Base-by-base conservation (phyloP, 2,888 invertebrate genomes). In the Sphinx pinastri region DNA sequence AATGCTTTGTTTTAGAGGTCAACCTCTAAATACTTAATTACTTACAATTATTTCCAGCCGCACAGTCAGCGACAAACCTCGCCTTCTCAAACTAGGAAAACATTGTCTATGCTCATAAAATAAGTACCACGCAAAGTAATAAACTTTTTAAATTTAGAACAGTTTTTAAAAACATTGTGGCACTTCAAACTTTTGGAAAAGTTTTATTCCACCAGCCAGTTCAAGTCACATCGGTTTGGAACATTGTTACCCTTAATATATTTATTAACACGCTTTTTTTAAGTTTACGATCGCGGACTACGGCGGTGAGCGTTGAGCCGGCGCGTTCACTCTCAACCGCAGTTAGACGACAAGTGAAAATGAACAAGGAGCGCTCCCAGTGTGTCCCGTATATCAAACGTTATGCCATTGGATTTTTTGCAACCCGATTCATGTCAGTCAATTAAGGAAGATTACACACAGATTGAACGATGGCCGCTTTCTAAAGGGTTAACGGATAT, bases 321-420 rank as follows among this genome's bases (percentile, higher is more conserved):
- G 81, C 83, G 83, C 90, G 87, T 81, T 81, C 87, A 84, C 74
- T 82, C 88, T 63, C 79, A 71, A 71, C 82, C 81, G 78, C 84
- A 79, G 79, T 84, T 81, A 79, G 79, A 82, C 81, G 84, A 83
- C 86, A 87, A 91, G 84, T 91, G 91, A 86, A 84, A 38, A 81
- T 79, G 79, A 75, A 67, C 81, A 81, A 81, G 81, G 82, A 83
- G 77, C 81, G 79, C 74, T 88, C 88, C 87, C 82, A 77, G 79
- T 72, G 78, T 75, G 77, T 75, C 76, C 75, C 74, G 59, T 75
- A 74, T 76, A 80, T 79, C 80, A 83, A 79, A 77, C 78, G 81
- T 74, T 81, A 81, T 82, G 81, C 81, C 80, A 78, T 75, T 67
- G 67, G 72, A 73, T 76, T 83, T 84, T 81, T 83, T 81, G 80